Base-by-base conservation (phyloP, 2,113 vertebrate species). In the Lophotis ruficrista region DNA sequence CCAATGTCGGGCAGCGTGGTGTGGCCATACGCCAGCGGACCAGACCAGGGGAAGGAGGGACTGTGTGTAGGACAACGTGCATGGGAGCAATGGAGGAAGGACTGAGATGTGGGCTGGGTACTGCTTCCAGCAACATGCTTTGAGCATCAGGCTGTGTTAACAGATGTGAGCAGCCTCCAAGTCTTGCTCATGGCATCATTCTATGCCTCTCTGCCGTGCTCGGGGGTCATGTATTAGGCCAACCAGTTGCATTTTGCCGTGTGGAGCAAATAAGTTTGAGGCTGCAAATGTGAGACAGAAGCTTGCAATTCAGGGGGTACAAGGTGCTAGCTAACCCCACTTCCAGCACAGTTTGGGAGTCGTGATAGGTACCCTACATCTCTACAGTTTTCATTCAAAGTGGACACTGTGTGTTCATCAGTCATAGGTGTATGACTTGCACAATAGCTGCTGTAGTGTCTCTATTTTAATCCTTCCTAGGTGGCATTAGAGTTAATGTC, bases 101-200 rank as follows among this genome's bases (percentile, higher is more conserved):
- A 14, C 54, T 65, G 30, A 58, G 56, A 11, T 48, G 38, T 17
- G 45, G n/a, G 24, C 31, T 85, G n/a, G 38, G n/a, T 31, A 20
- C 45, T 3, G 1, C 21, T 23, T 43, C 27, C 0, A 1, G 38
- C 1, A 1, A n/a, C 33, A 9, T 8, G 6, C 27, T 54, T 22
- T 22, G 43, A 35, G 28, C 33, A 24, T 69, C n/a, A 30, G 61
- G 12, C 64, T 23, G 24, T 21, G 7, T 24, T 66, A 7, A 30
- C 27, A 30, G 64, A 28, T 35, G 15, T 7, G 25, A 48, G n/a
- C 25, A 58, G 65, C 20, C 43, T 58, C 54, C 33, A 41, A 3
- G 10, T 43, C 62, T 41, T 68, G 54, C n/a, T 41, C 48, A 3
- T 28, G 54, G 30, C 30, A 24, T 51, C 53, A 2, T 31, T 43